These are phyloP conservation scores for Callyntrura guangdongensis DNA, from an alignment of 2,888 invertebrate genomes.

Conservation along the genomic window DNA sequence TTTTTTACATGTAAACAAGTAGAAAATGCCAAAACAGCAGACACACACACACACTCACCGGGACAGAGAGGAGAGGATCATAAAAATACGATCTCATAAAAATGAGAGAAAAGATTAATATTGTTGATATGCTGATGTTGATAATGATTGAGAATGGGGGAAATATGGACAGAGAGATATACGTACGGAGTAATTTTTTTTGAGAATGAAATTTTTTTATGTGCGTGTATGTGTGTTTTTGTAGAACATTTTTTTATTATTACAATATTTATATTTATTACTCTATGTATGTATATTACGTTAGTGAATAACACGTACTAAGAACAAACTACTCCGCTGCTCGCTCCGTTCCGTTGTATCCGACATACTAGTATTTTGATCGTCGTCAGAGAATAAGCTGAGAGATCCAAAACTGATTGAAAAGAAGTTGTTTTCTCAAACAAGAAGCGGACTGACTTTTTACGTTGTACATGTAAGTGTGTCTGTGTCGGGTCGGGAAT, in stretches of 20 bases:
- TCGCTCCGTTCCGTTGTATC: constrained; percentile 11
- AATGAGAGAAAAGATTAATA: constrained; percentile 13
- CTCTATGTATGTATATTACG: background rate
- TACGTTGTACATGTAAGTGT: background rate
- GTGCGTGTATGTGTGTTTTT: constrained; percentile 22
- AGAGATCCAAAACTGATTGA: constrained; percentile 44
- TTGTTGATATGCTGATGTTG: constrained; percentile 56
- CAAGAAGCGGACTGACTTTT: background rate
- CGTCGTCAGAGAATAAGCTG: background rate
- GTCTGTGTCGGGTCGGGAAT: background rate
- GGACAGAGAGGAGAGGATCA: constrained; percentile 14
- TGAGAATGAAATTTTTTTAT: constrained; percentile 63
- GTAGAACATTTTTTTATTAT: no score
- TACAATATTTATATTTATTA: background rate
- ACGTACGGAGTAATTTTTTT: constrained; percentile 45
- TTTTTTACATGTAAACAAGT: background rate
- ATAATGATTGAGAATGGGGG: constrained; percentile 34
- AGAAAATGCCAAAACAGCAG: background rate
- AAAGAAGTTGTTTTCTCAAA: background rate
- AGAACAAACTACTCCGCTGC: background rate
- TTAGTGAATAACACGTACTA: no score
- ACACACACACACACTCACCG: constrained; percentile 26
- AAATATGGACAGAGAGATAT: constrained; percentile 47
- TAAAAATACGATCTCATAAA: background rate
- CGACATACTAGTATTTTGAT: constrained; percentile 47